phyloP scores from a whole-genome alignment of 2,113 vertebrate genomes.

The Ochotona curzoniae region DNA sequence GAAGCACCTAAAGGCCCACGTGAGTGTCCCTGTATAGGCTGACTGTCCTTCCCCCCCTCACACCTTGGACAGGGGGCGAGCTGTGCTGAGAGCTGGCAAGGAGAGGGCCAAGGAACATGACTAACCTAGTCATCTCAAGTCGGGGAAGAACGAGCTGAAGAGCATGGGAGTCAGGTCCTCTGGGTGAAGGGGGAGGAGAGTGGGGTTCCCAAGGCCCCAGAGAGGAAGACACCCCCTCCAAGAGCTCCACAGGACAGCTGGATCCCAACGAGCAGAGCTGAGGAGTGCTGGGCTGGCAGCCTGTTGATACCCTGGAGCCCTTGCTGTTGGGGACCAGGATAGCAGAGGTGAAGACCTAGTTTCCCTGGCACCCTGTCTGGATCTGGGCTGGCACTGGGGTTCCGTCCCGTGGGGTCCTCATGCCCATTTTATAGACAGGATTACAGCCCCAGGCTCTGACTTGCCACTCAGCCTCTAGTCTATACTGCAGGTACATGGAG shows the following conservation, averaged over 20 bases:
- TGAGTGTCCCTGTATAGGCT: no score
- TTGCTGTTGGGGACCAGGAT: background rate
- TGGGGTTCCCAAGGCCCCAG: background rate
- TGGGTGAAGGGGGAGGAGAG: background rate
- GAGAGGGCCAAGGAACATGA: background rate
- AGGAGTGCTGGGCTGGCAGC: background rate
- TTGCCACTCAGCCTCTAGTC: background rate
- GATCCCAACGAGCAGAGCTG: no score
- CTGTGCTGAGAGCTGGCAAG: background rate
- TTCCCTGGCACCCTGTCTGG: background rate
- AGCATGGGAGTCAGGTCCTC: background rate
- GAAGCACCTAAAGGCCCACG: background rate
- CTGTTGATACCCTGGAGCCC: background rate
- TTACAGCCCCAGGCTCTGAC: background rate
- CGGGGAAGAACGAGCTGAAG: background rate
- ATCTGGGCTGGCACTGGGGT: background rate
- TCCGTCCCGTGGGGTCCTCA: background rate
- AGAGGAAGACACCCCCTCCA: background rate
- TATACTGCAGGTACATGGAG: rapidly evolving
- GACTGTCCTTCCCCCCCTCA: background rate
- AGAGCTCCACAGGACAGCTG: background rate
- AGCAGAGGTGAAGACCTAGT: background rate
- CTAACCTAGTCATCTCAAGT: background rate
- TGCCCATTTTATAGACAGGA: background rate
- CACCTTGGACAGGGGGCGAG: background rate